Conservation (phyloP, 2,797 vertebrate genomes). For the Hyperoplus immaculatus region DNA sequence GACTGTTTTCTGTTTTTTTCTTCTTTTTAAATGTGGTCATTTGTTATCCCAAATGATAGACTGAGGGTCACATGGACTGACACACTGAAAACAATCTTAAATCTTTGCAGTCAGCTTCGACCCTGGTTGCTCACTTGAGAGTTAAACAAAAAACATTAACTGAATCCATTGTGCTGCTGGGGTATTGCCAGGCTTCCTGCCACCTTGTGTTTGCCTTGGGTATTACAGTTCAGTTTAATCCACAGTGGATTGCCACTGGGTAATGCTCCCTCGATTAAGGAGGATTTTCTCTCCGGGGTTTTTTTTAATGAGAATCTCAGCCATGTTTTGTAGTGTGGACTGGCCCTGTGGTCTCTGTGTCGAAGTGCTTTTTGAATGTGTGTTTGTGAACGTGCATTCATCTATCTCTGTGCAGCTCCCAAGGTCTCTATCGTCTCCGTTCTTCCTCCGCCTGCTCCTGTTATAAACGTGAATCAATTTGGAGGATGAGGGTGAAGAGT, state of each 20-base stretch:
- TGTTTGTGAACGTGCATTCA: constrained; percentile 1
- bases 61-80: background rate
- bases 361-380: constrained; percentile 36
- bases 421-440: too few species aligned
- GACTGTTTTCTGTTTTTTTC: background rate
- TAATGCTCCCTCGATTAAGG: constrained; percentile 77
- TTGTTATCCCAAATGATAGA: background rate
- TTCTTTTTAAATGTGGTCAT: background rate
- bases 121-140: constrained; percentile 14
- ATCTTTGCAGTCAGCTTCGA: constrained; percentile 13
- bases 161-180: background rate
- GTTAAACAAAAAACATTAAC: constrained; percentile 9
- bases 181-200: constrained; percentile 37
- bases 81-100: background rate
- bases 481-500: background rate
- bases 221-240: constrained; percentile 60
- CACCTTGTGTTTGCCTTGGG: constrained; percentile 54
- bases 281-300: constrained; percentile 73
- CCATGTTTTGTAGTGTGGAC: constrained; percentile 52
- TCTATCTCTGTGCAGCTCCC: background rate
- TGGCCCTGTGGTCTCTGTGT: constrained; percentile 34
- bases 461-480: background rate
- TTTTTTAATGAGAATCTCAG: constrained; percentile 80
- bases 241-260: constrained; percentile 70
- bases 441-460: background rate